Percentiles rank a stretch among this genome's conserved stretches.
Conservation (phyloP, 2,113 vertebrate species). For the Mixornis gularis region DNA sequence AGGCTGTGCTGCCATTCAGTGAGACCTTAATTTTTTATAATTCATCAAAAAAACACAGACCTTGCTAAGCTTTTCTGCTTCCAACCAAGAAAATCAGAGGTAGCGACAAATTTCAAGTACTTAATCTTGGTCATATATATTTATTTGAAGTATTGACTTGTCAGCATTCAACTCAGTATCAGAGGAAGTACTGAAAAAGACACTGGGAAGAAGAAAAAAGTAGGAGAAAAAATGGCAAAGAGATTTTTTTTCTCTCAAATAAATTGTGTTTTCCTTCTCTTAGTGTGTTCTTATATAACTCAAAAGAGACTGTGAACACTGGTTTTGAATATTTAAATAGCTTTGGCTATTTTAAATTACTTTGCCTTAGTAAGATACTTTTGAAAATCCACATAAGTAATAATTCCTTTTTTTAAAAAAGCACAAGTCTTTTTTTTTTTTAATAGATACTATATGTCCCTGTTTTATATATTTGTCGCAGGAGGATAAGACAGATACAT, state of each 20-base stretch:
- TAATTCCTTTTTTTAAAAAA: not conserved
- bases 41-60: not conserved
- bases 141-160: not conserved
- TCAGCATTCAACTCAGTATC: not conserved
- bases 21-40: not conserved
- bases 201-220: not conserved
- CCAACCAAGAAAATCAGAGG: not conserved
- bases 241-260: not conserved
- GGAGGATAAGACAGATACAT: not conserved
- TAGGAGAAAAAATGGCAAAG: not conserved
- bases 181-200: not conserved
- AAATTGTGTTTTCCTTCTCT: not conserved
- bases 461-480: not conserved
- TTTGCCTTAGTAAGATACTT: not conserved
- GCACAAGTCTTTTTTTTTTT: not conserved
- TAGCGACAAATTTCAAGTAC: not conserved
- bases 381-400: not conserved
- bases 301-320: not conserved
- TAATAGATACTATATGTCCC: not conserved
- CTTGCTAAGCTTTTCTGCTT: not conserved
- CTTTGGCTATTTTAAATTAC: not conserved
- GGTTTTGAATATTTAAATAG: not conserved
- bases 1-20: not conserved
- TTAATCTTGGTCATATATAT: not conserved
- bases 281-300: not conserved